Evolutionary conservation across 2,113 vertebrate species (phyloP).

Genomic region (Pollachius pollachius): DNA sequence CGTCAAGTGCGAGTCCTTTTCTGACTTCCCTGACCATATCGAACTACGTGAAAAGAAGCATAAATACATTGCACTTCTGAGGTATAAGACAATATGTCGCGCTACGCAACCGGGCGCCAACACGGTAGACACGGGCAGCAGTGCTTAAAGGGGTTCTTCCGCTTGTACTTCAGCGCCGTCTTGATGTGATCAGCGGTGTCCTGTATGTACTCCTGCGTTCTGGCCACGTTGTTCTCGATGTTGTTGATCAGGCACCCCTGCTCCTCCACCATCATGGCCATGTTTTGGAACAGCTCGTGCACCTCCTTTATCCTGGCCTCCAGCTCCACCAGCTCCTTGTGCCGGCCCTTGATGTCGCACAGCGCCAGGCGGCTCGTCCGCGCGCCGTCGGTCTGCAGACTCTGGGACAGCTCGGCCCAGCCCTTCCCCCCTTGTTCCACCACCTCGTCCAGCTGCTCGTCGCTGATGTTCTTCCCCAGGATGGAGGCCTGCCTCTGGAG

Average conservation of each 20-base stretch:
- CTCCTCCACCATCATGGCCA: conserved; percentile 84
- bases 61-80: not conserved
- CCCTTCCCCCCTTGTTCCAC: conserved; percentile 87
- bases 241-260: conserved; percentile 80
- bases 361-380: conserved; percentile 77
- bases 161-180: conserved; percentile 79
- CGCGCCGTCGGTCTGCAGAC: conserved; percentile 71
- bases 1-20: not conserved
- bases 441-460: conserved; percentile 82
- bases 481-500: conserved; percentile 90
- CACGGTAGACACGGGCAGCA: conserved; percentile 68
- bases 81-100: not conserved
- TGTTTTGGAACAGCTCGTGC: conserved; percentile 82
- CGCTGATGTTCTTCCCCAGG: conserved; percentile 80
- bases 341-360: conserved; percentile 82
- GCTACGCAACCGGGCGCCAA: conserved; percentile 30
- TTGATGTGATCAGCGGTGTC: conserved; percentile 74
- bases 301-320: conserved; percentile 83
- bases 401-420: conserved; percentile 80
- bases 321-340: conserved; percentile 84
- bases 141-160: conserved; percentile 77
- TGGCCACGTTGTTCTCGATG: conserved; percentile 80
- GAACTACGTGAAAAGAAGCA: not conserved
- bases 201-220: conserved; percentile 76
- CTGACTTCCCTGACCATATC: not conserved